Evolutionary conservation across 2,888 invertebrate genomes (phyloP), one percentile per base, ranked within the genome.

Genomic region (Drosophila paranaensis): DNA sequence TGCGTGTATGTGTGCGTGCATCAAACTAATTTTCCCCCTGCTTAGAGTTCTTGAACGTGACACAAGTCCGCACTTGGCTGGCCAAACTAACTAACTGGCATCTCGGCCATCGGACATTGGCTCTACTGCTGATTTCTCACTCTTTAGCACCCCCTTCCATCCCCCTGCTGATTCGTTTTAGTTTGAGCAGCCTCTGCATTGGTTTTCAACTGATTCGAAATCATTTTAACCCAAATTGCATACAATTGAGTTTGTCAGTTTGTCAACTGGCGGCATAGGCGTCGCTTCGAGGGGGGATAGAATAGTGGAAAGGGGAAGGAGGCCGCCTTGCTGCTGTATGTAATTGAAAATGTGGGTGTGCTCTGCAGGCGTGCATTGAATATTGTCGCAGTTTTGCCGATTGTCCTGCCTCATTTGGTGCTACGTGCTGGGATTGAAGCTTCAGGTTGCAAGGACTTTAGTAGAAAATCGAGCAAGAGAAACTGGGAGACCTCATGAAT

Each of bases 1-100:
- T 42, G 25, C 20, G 11, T 60, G 64, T 13, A 43, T 56, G 66
- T 64, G 60, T 56, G 33, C 16, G 50, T 30, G 56, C 82, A 85
- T 88, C 85, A 85, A 89, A 89, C 89, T 86, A 89, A 89, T 89
- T 86, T 88, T 89, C 72, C 79, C 64, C 71, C 86, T 82, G 82
- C 77, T 85, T 86, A 88, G 84, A 88, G 86, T 72, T 89, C 82
- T 86, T 82, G 86, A 81, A 89, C 89, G 89, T 89, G 86, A 84
- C 88, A 89, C 80, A 80, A 89, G 78, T 87, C 77, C 75, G 82
- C 82, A 87, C 84, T 89, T 71, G 62, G 25, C 64, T 61, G 72
- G 71, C 53, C 76, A 68, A 67, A 65, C 71, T 68, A 73, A 74
- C 82, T 66, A 69, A 69, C 57, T 67, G 60, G 39, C 57, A 35